phyloP scores from a whole-genome alignment of 1,140 invertebrate species.

The Drosophila elegans region DNA sequence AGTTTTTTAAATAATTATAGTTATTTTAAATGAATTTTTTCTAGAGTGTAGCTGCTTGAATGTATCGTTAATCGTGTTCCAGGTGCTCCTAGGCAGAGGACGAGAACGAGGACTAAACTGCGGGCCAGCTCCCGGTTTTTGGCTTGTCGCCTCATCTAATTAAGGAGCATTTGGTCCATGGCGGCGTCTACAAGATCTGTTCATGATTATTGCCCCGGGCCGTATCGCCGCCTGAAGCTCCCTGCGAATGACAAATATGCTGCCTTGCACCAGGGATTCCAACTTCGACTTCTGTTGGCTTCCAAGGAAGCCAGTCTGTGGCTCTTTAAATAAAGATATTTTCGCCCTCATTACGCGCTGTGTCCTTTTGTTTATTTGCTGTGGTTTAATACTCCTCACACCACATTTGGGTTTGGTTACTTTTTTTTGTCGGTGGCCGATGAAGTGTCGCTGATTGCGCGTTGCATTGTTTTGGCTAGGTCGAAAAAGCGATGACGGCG shows the following conservation, averaged over 20 bases:
- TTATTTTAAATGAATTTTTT: not conserved
- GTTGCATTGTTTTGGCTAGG: slow-evolving; percentile 76
- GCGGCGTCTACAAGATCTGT: slow-evolving; percentile 72
- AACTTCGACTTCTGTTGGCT: slow-evolving; percentile 36
- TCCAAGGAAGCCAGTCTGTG: slow-evolving; percentile 59
- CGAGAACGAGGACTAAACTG: not conserved
- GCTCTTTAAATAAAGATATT: slow-evolving; percentile 81
- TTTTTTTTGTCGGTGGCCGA: slow-evolving; percentile 54
- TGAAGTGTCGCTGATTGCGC: slow-evolving; percentile 84
- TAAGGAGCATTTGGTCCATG: slow-evolving; percentile 71
- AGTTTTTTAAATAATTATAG: too few species aligned
- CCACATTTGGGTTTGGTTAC: slow-evolving; percentile 9
- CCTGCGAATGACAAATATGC: slow-evolving; percentile 81
- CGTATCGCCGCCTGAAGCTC: slow-evolving; percentile 59
- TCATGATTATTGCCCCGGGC: slow-evolving; percentile 74
- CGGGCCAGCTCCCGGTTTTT: slow-evolving; percentile 18
- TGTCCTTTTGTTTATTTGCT: slow-evolving; percentile 77
- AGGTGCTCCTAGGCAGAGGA: slow-evolving; percentile 11
- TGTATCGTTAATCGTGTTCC: slow-evolving; percentile 47
- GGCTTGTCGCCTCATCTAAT: slow-evolving; percentile 81
- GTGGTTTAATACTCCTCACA: slow-evolving; percentile 24
- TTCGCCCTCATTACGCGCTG: slow-evolving; percentile 80
- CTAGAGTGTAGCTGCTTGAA: slow-evolving; percentile 5
- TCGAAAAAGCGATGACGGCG: slow-evolving; percentile 55
- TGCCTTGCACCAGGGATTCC: slow-evolving; percentile 33